A percentile compares a stretch with the other conserved stretches of the same genome.
Conservation (phyloP, 2,888 invertebrate species). For the Pyrrhosoma nymphula region DNA sequence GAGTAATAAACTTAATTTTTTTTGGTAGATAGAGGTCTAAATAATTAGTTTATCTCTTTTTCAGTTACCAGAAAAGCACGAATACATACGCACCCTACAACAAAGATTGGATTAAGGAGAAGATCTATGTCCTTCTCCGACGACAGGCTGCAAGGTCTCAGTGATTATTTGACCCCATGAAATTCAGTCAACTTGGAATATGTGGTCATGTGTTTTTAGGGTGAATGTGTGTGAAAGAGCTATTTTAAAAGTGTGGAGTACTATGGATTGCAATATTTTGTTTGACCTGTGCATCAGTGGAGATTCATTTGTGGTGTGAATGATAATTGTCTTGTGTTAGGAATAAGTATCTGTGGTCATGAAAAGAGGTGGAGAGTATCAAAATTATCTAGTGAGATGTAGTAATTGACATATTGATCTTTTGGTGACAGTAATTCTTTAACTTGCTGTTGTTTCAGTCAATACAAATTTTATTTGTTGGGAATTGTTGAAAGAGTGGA, state of each 20-base stretch:
- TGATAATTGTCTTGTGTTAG: conserved; percentile 48
- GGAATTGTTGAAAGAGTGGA: background rate
- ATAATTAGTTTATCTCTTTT: conserved; percentile 50
- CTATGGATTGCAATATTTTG: conserved; percentile 53
- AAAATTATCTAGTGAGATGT: background rate
- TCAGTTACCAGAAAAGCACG: conserved; percentile 90
- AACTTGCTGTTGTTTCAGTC: background rate
- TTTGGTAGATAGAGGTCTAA: too few species aligned
- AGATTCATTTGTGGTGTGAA: conserved; percentile 58
- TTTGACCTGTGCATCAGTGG: conserved; percentile 35
- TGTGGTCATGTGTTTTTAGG: conserved; percentile 40
- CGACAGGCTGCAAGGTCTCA: conserved; percentile 90
- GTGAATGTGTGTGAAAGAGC: conserved; percentile 52
- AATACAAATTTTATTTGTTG: background rate
- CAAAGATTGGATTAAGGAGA: conserved; percentile 99
- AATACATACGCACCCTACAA: conserved; percentile 99
- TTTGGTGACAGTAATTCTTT: background rate
- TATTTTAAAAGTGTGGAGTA: conserved; percentile 54
- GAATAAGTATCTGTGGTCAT: background rate
- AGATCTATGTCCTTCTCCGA: conserved; percentile 94
- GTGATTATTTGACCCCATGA: conserved; percentile 73
- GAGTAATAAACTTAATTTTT: too few species aligned
- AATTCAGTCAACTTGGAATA: background rate
- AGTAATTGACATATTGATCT: background rate
- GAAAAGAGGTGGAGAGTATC: background rate